Percentiles rank a stretch among this genome's conserved stretches.
phyloP scores from a whole-genome alignment of 2,888 invertebrate genomes.

The Heliconius ismenius region DNA sequence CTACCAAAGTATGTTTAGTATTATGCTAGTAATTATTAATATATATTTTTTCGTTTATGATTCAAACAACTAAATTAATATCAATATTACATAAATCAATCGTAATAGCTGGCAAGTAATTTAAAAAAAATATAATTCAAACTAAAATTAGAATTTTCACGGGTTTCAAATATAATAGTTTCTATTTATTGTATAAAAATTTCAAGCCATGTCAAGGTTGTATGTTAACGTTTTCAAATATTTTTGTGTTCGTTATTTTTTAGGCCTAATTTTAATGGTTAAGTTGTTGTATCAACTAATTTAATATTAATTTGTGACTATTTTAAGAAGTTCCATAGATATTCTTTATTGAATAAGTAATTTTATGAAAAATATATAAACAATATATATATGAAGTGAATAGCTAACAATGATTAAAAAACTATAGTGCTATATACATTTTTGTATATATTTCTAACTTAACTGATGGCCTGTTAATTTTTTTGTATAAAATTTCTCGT shows the following conservation, averaged over 20 bases:
- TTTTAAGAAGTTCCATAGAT: background rate
- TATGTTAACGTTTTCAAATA: constrained; percentile 1
- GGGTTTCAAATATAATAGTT: background rate
- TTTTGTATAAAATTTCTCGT: background rate
- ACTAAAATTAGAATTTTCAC: background rate
- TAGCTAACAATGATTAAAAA: too few relatives aligned
- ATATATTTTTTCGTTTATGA: background rate
- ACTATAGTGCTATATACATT: background rate
- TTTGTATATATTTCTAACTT: background rate
- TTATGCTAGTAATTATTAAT: background rate
- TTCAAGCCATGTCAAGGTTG: background rate
- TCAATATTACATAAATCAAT: too few relatives aligned
- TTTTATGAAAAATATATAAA: too few relatives aligned
- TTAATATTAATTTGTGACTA: background rate
- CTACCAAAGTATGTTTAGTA: constrained; percentile 1
- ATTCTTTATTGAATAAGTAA: background rate
- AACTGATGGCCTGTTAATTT: background rate
- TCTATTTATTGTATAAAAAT: background rate
- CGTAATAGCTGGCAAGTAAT: background rate
- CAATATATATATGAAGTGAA: too few relatives aligned
- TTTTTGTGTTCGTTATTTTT: constrained; percentile 10
- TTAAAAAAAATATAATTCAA: background rate
- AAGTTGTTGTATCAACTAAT: constrained; percentile 3
- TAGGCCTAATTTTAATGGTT: constrained; percentile 9
- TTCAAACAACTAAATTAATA: too few relatives aligned